phyloP scores from a whole-genome alignment of 2,888 invertebrate genomes.

The Troglohyphantes excavatus region DNA sequence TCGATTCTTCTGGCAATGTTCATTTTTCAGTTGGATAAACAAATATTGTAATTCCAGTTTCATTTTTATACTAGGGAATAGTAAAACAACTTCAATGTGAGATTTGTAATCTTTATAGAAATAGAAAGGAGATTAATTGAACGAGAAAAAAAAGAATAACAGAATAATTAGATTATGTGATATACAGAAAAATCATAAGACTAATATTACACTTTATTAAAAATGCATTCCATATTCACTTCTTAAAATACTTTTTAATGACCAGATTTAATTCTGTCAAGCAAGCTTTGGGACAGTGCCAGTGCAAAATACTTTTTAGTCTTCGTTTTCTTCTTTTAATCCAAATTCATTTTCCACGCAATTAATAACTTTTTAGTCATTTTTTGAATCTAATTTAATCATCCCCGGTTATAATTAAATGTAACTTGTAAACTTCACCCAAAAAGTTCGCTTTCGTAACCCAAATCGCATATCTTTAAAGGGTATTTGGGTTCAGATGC shows the following conservation, averaged over 20 bases:
- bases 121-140: neutral
- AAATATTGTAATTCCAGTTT: too few relatives aligned
- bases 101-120: neutral
- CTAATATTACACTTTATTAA: conserved; percentile 53
- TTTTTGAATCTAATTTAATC: conserved; percentile 43
- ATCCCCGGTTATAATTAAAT: conserved; percentile 57
- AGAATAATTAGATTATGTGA: conserved; percentile 54
- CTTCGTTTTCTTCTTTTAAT: conserved; percentile 29
- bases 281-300: conserved; percentile 16
- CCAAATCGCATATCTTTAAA: conserved; percentile 35
- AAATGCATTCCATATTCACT: conserved; percentile 32
- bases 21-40: too few relatives aligned
- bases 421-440: conserved; percentile 26
- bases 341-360: conserved; percentile 55
- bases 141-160: neutral
- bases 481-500: conserved; percentile 31
- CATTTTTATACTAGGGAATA: too few relatives aligned
- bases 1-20: too few relatives aligned
- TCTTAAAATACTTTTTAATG: conserved; percentile 55
- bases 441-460: neutral
- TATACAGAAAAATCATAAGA: conserved; percentile 35
- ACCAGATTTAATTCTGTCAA: conserved; percentile 37
- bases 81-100: neutral
- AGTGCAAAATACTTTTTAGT: neutral
- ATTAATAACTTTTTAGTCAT: conserved; percentile 69